Evolutionary conservation across 2,113 vertebrate species (phyloP).

Genomic region (Labeo rohita): DNA sequence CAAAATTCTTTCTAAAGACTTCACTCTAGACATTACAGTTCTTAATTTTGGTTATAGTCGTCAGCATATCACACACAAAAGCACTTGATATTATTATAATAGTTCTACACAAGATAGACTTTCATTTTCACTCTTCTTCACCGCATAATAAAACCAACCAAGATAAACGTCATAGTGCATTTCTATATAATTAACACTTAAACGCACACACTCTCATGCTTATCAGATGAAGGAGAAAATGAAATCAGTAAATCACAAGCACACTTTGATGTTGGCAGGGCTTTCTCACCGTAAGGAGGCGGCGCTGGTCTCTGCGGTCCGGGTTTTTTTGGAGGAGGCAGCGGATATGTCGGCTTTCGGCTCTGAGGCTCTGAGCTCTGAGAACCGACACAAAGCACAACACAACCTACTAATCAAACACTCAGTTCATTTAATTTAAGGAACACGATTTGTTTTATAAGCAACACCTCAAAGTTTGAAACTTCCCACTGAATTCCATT

Average conservation of each 20-base stretch:
- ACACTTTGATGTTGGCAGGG: not conserved
- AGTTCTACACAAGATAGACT: not conserved
- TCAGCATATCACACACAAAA: not conserved
- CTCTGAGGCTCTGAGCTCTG: slow-evolving; percentile 36
- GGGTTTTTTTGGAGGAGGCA: slow-evolving; percentile 72
- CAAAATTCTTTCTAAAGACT: too few relatives aligned
- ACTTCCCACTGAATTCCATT: too few relatives aligned
- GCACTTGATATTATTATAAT: not conserved
- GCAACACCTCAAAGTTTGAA: not conserved
- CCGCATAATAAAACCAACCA: not conserved
- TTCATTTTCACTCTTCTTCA: not conserved
- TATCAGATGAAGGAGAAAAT: not conserved
- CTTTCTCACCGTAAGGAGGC: slow-evolving; percentile 75
- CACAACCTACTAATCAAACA: not conserved
- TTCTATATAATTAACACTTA: not conserved
- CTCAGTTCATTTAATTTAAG: not conserved
- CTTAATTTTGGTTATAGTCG: not conserved
- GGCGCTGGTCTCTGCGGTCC: slow-evolving; percentile 71
- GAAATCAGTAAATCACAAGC: not conserved
- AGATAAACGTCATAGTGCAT: not conserved
- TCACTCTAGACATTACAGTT: not conserved
- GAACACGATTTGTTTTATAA: not conserved
- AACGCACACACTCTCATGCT: slow-evolving; percentile 17
- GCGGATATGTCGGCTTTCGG: slow-evolving; percentile 70
- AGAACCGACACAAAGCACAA: slow-evolving; percentile 35